Conservation (phyloP, 2,113 vertebrate species). For the Xenus cinereus region DNA sequence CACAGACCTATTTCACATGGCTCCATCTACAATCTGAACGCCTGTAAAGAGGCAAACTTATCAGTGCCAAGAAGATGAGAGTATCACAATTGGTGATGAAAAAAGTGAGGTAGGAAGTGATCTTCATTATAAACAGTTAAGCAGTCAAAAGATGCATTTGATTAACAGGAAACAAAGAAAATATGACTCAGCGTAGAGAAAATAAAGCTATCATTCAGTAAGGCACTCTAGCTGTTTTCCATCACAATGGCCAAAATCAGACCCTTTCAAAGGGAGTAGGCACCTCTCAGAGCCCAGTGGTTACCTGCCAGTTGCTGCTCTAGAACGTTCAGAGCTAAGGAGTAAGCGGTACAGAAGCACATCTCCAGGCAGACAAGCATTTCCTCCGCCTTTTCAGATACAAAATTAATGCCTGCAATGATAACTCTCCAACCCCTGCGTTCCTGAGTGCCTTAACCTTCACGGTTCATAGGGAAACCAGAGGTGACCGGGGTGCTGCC, state of each 20-base stretch:
- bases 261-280: background rate
- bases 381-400: background rate
- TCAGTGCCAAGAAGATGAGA: background rate
- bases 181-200: background rate
- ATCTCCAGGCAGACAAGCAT: background rate
- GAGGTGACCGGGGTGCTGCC: background rate
- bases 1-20: background rate
- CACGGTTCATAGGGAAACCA: rapidly evolving
- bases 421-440: background rate
- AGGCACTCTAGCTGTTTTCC: background rate
- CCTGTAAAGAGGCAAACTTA: background rate
- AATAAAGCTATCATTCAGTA: background rate
- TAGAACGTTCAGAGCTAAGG: background rate
- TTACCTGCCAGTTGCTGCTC: background rate
- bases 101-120: background rate
- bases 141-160: background rate
- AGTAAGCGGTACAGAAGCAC: background rate
- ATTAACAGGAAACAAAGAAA: slow-evolving; percentile 59
- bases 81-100: background rate
- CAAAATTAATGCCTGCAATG: background rate
- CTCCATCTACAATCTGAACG: background rate
- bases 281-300: background rate
- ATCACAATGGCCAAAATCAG: background rate
- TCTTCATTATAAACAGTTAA: background rate
- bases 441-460: background rate